These are phyloP conservation scores for Dinoponera quadriceps DNA, from an alignment of 1,140 invertebrate species.

Conservation along the genomic window DNA sequence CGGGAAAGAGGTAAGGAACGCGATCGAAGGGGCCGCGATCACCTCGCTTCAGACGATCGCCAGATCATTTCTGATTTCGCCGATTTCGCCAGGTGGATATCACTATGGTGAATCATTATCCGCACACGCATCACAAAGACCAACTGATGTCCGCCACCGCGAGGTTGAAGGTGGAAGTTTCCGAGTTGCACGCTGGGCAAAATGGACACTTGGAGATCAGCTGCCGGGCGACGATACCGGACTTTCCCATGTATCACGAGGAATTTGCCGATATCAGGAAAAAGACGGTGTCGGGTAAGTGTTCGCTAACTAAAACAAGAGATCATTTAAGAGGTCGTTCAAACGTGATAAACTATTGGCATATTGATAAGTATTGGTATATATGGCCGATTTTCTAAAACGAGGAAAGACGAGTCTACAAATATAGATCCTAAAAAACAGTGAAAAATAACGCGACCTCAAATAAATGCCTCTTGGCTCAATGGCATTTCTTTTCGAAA, in stretches of 20 bases:
- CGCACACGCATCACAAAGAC: slow-evolving; percentile 75
- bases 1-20: slow-evolving; percentile 89
- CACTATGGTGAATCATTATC: slow-evolving; percentile 76
- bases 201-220: slow-evolving; percentile 89
- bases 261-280: slow-evolving; percentile 90
- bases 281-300: slow-evolving; percentile 88
- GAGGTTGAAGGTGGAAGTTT: slow-evolving; percentile 88
- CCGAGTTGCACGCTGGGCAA: slow-evolving; percentile 87
- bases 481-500: neutral
- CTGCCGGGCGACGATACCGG: slow-evolving; percentile 91
- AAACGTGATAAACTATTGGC: neutral
- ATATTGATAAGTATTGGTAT: neutral
- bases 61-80: slow-evolving; percentile 7
- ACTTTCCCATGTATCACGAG: slow-evolving; percentile 87
- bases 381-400: neutral
- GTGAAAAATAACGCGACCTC: neutral
- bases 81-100: slow-evolving; percentile 76
- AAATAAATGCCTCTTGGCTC: neutral
- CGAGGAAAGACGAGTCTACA: neutral
- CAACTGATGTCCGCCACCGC: slow-evolving; percentile 77
- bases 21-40: neutral
- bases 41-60: neutral
- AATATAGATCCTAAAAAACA: neutral
- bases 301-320: neutral
- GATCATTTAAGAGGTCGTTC: too few species aligned